A percentile compares a stretch with the other conserved stretches of the same genome.
Evolutionary conservation across 2,797 vertebrate genomes (phyloP).

Genomic region (Morelia viridis): DNA sequence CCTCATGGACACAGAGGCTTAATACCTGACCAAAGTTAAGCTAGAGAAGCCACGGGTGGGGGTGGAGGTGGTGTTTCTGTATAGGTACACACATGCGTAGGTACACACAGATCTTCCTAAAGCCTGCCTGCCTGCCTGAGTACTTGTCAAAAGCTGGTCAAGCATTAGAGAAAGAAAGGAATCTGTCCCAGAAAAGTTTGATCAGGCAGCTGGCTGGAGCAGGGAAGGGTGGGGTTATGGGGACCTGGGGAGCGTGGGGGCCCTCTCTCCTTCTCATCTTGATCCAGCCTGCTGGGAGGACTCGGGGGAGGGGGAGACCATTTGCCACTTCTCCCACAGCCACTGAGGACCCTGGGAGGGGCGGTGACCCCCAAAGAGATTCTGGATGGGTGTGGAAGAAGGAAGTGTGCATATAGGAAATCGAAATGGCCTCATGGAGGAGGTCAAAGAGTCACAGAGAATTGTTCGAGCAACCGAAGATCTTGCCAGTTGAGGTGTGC

Average conservation of each 20-base stretch:
- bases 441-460: accelerated
- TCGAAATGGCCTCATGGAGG: accelerated
- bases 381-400: neutral
- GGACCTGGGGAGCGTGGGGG: neutral
- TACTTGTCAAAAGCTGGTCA: slow-evolving; percentile 48
- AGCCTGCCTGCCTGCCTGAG: neutral
- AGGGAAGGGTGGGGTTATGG: slow-evolving; percentile 3
- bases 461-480: neutral
- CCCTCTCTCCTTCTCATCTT: neutral
- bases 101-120: neutral
- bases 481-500: neutral
- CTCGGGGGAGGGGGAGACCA: neutral
- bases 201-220: slow-evolving; percentile 29
- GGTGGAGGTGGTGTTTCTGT: neutral
- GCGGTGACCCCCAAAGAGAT: accelerated
- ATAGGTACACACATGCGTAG: neutral
- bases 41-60: neutral
- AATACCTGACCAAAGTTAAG: neutral
- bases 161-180: slow-evolving; percentile 47
- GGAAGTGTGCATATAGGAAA: neutral
- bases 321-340: neutral
- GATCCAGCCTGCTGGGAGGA: neutral
- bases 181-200: slow-evolving; percentile 21
- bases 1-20: neutral
- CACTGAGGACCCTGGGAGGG: neutral